Base-by-base conservation (phyloP, 2,113 vertebrate genomes). In the Arothron firmamentum region DNA sequence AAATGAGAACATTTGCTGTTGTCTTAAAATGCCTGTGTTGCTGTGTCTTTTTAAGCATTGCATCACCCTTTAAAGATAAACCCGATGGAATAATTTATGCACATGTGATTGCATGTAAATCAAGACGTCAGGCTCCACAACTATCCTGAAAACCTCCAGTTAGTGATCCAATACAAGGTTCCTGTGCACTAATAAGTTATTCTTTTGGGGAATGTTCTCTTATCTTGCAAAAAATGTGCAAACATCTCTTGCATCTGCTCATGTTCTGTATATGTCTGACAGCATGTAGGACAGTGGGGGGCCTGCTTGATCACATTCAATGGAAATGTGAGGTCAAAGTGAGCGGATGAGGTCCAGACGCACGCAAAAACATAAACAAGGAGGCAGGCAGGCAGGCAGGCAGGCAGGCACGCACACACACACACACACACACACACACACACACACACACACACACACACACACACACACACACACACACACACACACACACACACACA, bases 271-370 rank as follows among this genome's bases (percentile, higher is more conserved):
- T 62, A 42, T 67, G 56, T 75, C 21, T 63, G 34, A 12, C 31
- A 69, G 45, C 42, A 47, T 55, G 48, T 31, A 48, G 48, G 56
- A 58, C 61, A 65, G 65, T 12, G 4, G 62, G 58, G 78, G 63
- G 57, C 62, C 62, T 56, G 80, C 85, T 84, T 84, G 80, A 76
- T 81, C 72, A 61, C 43, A 56, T 60, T 79, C 69, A 80, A 63
- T 41, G 5, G 74, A 62, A 49, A 60, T 56, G 42, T n/a, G 19
- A 48, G 75, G 71, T 78, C 77, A 73, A 65, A 65, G 79, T 52
- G 60, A 81, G 38, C 86, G 86, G 88, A 89, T 85, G 78, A 81
- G 84, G 62, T 77, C 58, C 77, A 88, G 83, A 88, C 80, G 76
- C 66, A 59, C 62, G 67, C 38, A 64, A 71, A 82, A 74, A 86